Evolutionary conservation across 2,113 vertebrate genomes (phyloP).

Genomic region (Gobiocypris rarus): DNA sequence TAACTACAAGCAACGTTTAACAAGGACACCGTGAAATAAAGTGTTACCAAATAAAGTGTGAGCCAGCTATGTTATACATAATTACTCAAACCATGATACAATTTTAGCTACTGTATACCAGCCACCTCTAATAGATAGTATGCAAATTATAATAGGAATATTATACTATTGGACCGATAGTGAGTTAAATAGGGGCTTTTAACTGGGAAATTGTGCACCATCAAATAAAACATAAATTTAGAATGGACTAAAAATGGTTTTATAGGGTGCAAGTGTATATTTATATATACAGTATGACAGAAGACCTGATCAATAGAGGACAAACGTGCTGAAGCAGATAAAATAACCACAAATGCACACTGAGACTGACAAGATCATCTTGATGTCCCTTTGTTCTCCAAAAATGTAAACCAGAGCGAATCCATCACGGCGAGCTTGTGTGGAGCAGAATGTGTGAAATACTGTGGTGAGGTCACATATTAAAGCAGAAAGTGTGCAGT

Average conservation of each 20-base stretch:
- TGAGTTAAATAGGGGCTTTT: neutral
- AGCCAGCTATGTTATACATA: neutral
- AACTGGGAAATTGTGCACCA: neutral
- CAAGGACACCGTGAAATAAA: too few species aligned
- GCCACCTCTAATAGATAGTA: neutral
- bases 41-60: neutral
- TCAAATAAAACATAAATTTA: neutral
- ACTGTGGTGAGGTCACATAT: constrained; percentile 70
- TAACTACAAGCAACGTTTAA: too few species aligned
- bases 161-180: neutral
- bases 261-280: too few species aligned
- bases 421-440: constrained; percentile 24
- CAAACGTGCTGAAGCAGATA: neutral
- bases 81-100: neutral
- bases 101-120: neutral
- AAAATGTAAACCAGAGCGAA: constrained; percentile 29
- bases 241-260: neutral
- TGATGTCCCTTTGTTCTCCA: neutral
- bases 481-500: constrained; percentile 73
- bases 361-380: constrained; percentile 18
- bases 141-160: neutral
- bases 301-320: neutral
- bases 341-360: constrained; percentile 7
- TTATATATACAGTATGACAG: neutral
- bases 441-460: constrained; percentile 64